phyloP scores from a whole-genome alignment of 2,113 vertebrate genomes.

The Salminus brasiliensis region DNA sequence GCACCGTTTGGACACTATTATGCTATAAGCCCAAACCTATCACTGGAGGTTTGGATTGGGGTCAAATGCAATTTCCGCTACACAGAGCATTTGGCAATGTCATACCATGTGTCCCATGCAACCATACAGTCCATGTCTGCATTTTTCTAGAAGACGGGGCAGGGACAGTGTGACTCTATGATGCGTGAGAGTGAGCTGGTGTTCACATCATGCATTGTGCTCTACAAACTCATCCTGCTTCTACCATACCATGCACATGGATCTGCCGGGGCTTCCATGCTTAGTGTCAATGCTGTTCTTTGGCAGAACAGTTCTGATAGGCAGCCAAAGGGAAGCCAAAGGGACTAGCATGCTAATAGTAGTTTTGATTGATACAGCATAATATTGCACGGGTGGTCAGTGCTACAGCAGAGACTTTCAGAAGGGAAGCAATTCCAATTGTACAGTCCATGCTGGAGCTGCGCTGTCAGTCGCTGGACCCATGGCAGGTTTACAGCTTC shows the following conservation, averaged over 20 bases:
- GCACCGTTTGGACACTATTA: background rate
- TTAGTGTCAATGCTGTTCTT: conserved; percentile 9
- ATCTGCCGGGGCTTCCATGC: conserved; percentile 8
- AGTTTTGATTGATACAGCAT: conserved; percentile 60
- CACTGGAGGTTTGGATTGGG: conserved; percentile 11
- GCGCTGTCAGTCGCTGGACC: background rate
- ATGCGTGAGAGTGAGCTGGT: conserved; percentile 25
- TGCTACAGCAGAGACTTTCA: conserved; percentile 37
- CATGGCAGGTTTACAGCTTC: conserved; percentile 59
- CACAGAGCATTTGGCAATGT: conserved; percentile 1
- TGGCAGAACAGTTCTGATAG: background rate
- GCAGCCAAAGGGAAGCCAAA: background rate
- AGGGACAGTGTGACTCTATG: conserved; percentile 36
- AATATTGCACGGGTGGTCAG: conserved; percentile 52
- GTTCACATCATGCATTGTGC: conserved; percentile 1
- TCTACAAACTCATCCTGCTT: conserved; percentile 48
- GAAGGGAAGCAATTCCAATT: conserved; percentile 63
- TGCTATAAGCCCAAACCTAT: background rate
- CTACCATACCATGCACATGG: conserved; percentile 37
- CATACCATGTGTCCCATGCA: background rate
- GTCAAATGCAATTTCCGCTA: conserved; percentile 45
- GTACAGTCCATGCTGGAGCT: conserved; percentile 50
- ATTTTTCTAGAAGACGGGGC: conserved; percentile 36
- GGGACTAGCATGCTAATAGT: conserved; percentile 18
- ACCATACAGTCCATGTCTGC: conserved; percentile 28